Evolutionary conservation across 2,113 vertebrate species (phyloP), one percentile per base, ranked within the genome.

Genomic region (Anguilla rostrata): DNA sequence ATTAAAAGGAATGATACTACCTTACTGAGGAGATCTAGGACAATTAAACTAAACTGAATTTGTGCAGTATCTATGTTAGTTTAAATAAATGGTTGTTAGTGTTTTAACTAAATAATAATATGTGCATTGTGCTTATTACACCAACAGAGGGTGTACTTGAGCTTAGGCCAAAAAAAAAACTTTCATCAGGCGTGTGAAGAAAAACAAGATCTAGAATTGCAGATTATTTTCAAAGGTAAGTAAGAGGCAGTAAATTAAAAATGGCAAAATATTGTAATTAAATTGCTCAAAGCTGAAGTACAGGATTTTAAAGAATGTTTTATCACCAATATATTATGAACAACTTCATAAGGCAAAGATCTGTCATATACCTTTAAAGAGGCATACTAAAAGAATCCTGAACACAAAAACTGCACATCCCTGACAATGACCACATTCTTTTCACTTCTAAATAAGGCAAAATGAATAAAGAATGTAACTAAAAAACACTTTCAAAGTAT

Each of bases 131-230:
- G 71, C 71, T 3, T 75, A n/a, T 75, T 75, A 75, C 71, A 75
- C 71, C 71, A 75, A 75, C 71, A 75, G 71, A 75, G 71, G 71
- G 71, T n/a, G 71, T 34, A 12, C 71, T 75, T 75, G 71, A 75
- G 71, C n/a, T 75, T 26, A 75, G 9, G n/a, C 34, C 8, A 34
- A 75, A 29, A 12, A 60, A 60, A 20, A 46, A 46, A 46, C 43
- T 0, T 8, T 22, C 63, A 71, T 71, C 26, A n/a, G 15, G 4
- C 63, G 3, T 8, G 26, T 71, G 63, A n/a, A 75, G 63, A n/a
- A 75, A 75, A 75, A 75, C 71, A 75, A n/a, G 63, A 3, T 71
- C 71, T 12, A 29, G 26, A 9, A 75, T 34, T n/a, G 71, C 26
- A 75, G n/a, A 75, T 5, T 66, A 20, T 22, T 66, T 66, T 26